phyloP scores from a whole-genome alignment of 2,113 vertebrate species.

The Pionites leucogaster region DNA sequence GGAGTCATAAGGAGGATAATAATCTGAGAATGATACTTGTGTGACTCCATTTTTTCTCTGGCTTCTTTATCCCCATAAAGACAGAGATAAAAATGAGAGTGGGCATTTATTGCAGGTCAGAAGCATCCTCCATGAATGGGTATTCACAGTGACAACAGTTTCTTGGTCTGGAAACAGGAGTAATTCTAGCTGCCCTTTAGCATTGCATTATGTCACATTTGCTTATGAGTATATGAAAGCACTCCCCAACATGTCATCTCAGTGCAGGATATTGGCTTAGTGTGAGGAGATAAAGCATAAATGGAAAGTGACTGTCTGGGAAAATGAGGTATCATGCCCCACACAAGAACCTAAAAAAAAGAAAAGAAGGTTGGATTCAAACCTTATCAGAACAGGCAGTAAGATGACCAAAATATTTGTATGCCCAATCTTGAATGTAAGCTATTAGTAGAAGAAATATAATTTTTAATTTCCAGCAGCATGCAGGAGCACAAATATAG shows the following conservation, averaged over 20 bases:
- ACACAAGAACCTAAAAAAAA: not conserved
- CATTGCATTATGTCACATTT: not conserved
- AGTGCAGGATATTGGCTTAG: not conserved
- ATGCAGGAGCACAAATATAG: not conserved
- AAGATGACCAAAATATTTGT: not conserved
- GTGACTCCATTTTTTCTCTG: not conserved
- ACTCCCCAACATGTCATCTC: not conserved
- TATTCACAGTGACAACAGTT: slow-evolving; percentile 42
- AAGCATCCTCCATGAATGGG: not conserved
- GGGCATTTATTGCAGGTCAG: not conserved
- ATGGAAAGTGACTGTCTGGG: not conserved
- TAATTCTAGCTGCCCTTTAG: slow-evolving; percentile 29
- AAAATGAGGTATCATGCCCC: not conserved
- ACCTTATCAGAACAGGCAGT: not conserved
- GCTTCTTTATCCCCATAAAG: not conserved
- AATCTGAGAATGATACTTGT: not conserved
- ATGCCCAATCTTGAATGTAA: not conserved
- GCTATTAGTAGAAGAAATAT: not conserved
- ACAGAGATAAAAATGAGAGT: not conserved
- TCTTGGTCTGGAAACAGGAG: slow-evolving; percentile 26
- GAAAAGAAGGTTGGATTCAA: not conserved
- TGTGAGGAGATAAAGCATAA: not conserved
- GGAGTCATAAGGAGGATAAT: not conserved
- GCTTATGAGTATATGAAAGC: not conserved
- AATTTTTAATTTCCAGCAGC: not conserved